phyloP scores from a whole-genome alignment of 23 tunicate genomes.

The Oikopleura vanhoeffeni region DNA sequence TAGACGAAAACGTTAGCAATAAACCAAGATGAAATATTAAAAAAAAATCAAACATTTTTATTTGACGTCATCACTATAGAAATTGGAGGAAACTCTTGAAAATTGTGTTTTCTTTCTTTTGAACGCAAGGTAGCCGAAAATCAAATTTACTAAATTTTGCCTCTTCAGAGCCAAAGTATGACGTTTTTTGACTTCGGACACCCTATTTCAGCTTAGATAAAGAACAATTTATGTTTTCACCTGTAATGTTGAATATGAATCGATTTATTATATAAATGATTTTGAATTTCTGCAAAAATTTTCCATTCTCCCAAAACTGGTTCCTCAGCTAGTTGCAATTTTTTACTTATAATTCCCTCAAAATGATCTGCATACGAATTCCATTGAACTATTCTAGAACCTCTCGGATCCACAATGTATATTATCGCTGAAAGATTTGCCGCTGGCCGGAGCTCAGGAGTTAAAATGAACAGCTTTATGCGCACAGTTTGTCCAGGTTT shows the following conservation, averaged over 20 bases:
- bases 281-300: conserved; percentile 45
- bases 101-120: too few relatives aligned
- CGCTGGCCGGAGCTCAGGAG: neutral
- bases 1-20: too few relatives aligned
- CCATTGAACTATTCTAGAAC: neutral
- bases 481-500: neutral
- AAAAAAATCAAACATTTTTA: too few relatives aligned
- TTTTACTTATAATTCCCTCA: neutral
- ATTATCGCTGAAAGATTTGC: neutral
- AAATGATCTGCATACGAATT: neutral
- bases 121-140: too few relatives aligned
- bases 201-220: neutral
- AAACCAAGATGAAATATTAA: too few relatives aligned
- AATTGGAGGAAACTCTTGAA: too few relatives aligned
- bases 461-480: neutral
- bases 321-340: conserved; percentile 66
- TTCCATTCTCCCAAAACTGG: conserved; percentile 60
- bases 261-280: conserved; percentile 30
- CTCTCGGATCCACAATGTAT: neutral
- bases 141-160: too few relatives aligned
- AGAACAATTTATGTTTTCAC: neutral
- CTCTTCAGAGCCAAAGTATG: too few relatives aligned
- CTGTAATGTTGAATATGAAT: conserved; percentile 70
- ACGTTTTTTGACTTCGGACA: too few relatives aligned
- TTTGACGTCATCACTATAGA: too few relatives aligned